Evolutionary conservation across 2,113 vertebrate genomes (phyloP).

Genomic region (Tetraodon nigroviridis): DNA sequence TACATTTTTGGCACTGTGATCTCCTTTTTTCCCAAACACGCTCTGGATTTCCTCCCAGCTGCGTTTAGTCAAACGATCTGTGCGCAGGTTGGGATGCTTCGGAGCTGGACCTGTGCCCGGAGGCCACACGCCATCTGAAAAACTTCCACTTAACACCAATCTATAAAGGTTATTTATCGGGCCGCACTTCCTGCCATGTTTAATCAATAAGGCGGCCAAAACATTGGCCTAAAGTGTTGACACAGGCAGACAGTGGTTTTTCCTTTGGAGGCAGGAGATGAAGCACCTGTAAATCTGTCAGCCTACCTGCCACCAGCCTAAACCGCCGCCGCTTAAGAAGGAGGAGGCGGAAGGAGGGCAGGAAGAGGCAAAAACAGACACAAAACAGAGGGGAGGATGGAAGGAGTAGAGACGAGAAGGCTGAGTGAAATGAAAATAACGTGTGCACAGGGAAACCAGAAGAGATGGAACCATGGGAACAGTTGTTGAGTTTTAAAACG

Average conservation of each 20-base stretch:
- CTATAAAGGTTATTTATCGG: constrained; percentile 59
- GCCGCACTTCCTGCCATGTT: constrained; percentile 55
- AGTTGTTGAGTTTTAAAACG: background rate
- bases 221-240: constrained; percentile 55
- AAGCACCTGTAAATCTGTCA: constrained; percentile 67
- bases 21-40: constrained; percentile 10
- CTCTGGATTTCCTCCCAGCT: constrained; percentile 6
- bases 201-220: constrained; percentile 65
- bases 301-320: constrained; percentile 48
- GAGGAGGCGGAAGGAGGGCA: constrained; percentile 26
- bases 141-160: constrained; percentile 50
- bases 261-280: constrained; percentile 35
- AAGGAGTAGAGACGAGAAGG: background rate
- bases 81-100: too few species aligned
- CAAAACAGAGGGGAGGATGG: background rate
- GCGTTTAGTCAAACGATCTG: background rate
- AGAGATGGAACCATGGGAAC: background rate
- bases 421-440: constrained; percentile 1
- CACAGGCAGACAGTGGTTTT: constrained; percentile 32
- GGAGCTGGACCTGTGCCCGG: constrained; percentile 29
- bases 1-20: constrained; percentile 4
- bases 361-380: constrained; percentile 19
- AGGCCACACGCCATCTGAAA: constrained; percentile 37
- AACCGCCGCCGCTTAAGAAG: constrained; percentile 44
- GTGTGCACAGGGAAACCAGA: background rate